Evolutionary conservation across 2,113 vertebrate genomes (phyloP).

Genomic region (Cyanocitta stelleri): DNA sequence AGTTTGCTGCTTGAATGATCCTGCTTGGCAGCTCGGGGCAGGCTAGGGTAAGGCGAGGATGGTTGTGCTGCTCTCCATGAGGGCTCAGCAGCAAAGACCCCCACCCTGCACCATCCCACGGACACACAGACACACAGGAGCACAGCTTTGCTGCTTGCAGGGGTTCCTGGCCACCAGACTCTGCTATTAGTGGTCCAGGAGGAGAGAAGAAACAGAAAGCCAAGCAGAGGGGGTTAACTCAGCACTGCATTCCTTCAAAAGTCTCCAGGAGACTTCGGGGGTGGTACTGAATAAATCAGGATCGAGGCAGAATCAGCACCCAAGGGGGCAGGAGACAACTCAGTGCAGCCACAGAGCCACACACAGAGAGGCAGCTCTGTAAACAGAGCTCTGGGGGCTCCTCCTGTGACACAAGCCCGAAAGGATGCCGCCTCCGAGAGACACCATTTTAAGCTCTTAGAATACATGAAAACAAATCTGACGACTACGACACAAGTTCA

Average conservation of each 20-base stretch:
- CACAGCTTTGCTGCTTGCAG: neutral
- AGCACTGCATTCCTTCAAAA: neutral
- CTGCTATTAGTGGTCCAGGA: rapidly evolving
- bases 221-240: neutral
- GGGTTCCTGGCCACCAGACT: neutral
- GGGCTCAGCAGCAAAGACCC: neutral
- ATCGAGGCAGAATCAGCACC: rapidly evolving
- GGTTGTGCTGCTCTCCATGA: neutral
- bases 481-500: rapidly evolving
- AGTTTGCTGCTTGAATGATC: neutral
- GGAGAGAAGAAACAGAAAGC: neutral
- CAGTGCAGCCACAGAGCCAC: rapidly evolving
- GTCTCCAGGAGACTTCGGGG: neutral
- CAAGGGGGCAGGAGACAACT: neutral
- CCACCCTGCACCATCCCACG: rapidly evolving
- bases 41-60: neutral
- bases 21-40: rapidly evolving
- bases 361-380: neutral
- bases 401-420: neutral
- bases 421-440: neutral
- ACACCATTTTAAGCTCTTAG: neutral
- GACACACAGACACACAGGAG: rapidly evolving
- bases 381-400: neutral
- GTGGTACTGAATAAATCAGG: neutral
- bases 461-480: neutral